Base-by-base conservation (phyloP, 2,797 vertebrate species). In the Crocidura indochinensis region DNA sequence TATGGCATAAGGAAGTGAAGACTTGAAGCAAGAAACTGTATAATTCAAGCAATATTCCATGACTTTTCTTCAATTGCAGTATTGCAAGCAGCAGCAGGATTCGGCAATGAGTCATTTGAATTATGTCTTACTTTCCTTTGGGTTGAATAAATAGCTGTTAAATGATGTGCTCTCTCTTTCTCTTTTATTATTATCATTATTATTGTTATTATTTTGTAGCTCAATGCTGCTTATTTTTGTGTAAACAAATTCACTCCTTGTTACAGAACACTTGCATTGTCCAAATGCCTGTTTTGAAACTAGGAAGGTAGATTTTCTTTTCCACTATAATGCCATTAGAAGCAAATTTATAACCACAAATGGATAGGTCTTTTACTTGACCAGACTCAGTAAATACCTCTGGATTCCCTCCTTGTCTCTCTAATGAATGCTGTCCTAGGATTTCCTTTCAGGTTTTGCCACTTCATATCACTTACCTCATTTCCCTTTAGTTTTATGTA, bases 401-500 rank as follows among this genome's bases (percentile, higher is more conserved):
- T 93, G 95, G 82, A 88, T 91, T 95, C 88, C 92, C 62, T 92
- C 94, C 87, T 87, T 27, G 82, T 62, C 93, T 92, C 90, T 84
- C 14, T 92, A 88, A 78, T 90, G 90, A 95, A 97, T 93, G 83
- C 24, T 22, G 85, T 94, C 46, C 91, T 88, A 91, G 96, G 95
- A 91, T 96, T 97, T 82, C 68, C 93, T 96, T 97, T 88, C 92
- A 94, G 95, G 76, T 95, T 84, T 62, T 93, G 87, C 88, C 95
- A 96, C 94, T 96, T 97, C 90, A 94, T 94, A 95, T 92, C 95
- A 91, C 94, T 96, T 97, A 96, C 95, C 93, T 96, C 95, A 91
- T 22, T 47, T 6, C 94, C 93, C 82, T 91, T 97, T 87, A 83
- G 87, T 96, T 98, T 98, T 97, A 98, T 98, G 97, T 97, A 98